phyloP scores from a whole-genome alignment of 2,888 invertebrate species.

The Mycalesis mineus region DNA sequence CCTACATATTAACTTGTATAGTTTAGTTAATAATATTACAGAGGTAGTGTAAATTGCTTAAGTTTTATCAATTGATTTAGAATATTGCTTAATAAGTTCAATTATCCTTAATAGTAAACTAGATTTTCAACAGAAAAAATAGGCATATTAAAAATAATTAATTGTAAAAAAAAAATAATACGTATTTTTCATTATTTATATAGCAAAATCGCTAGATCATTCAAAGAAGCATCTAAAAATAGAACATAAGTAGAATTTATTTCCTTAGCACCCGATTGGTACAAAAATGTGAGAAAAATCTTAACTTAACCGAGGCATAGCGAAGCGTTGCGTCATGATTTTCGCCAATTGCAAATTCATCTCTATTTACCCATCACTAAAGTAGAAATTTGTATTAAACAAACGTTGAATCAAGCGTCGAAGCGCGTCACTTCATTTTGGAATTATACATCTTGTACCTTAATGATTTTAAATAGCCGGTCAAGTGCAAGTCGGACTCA shows the following conservation, averaged over 20 bases:
- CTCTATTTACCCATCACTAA: too few species aligned
- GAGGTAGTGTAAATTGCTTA: conserved; percentile 24
- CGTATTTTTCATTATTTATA: background rate
- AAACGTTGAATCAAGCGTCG: too few species aligned
- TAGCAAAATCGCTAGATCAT: background rate
- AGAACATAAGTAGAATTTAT: background rate
- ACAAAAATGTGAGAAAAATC: conserved; percentile 9
- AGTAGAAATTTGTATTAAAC: too few species aligned
- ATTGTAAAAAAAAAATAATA: background rate
- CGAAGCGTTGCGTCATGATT: too few species aligned
- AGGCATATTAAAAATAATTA: background rate
- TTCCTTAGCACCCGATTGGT: conserved; percentile 19
- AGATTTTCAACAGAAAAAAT: background rate
- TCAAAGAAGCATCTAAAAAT: conserved; percentile 6
- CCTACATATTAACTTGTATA: background rate
- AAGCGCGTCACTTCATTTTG: too few species aligned
- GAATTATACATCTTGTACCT: too few species aligned
- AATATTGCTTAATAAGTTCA: background rate
- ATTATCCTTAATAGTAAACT: background rate
- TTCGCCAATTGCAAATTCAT: too few species aligned
- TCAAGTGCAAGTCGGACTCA: too few species aligned
- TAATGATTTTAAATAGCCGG: too few species aligned
- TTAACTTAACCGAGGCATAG: background rate
- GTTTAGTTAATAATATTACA: background rate
- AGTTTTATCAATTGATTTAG: conserved; percentile 6